Evolutionary conservation across 2,797 vertebrate species (phyloP).

Genomic region (Syngnathus acus): DNA sequence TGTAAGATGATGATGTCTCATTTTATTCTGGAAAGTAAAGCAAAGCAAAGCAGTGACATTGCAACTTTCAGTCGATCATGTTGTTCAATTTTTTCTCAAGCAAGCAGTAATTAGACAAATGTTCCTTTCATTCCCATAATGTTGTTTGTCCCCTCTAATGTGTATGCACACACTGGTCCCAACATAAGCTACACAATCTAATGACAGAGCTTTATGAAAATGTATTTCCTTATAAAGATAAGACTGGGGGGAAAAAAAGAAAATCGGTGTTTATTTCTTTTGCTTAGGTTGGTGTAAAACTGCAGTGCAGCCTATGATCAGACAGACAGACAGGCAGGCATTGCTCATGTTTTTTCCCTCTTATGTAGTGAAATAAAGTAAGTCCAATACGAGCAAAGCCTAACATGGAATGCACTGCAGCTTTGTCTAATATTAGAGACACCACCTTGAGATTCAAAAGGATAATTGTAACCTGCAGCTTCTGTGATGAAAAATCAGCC

Average conservation of each 20-base stretch:
- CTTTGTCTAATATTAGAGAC: background rate
- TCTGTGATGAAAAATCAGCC: background rate
- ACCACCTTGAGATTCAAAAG: background rate
- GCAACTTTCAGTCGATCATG: background rate
- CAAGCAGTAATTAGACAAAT: background rate
- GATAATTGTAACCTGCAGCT: background rate
- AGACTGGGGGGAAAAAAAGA: background rate
- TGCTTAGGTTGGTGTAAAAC: background rate
- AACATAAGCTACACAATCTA: background rate
- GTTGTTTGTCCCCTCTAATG: background rate
- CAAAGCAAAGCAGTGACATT: too few species aligned
- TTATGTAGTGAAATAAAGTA: background rate
- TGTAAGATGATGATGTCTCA: background rate
- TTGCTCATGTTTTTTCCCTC: background rate
- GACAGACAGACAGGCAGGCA: background rate
- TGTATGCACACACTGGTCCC: background rate
- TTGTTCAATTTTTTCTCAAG: background rate
- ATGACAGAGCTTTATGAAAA: background rate
- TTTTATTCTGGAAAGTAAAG: too few species aligned
- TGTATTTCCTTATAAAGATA: background rate
- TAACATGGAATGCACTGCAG: background rate
- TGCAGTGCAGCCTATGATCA: background rate
- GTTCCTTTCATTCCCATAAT: background rate
- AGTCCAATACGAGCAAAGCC: background rate
- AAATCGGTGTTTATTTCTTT: background rate